Evolutionary conservation across 2,113 vertebrate genomes (phyloP).

Genomic region (Tragelaphus scriptus): DNA sequence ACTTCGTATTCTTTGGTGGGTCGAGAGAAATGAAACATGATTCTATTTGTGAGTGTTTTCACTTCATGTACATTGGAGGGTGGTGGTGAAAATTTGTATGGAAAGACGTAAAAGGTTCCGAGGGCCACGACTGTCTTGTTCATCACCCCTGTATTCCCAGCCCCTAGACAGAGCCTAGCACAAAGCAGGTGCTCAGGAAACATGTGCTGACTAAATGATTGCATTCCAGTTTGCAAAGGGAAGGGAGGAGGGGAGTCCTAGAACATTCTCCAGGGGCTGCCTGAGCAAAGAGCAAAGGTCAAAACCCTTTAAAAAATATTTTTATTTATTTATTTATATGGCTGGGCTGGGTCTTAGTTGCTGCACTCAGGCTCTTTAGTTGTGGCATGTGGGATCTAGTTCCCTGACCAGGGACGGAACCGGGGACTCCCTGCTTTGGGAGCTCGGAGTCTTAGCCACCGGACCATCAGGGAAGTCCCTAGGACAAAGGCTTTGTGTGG

Average conservation of each 20-base stretch:
- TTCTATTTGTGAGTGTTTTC: not conserved
- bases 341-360: not conserved
- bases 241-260: not conserved
- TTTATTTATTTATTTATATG: not conserved
- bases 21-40: not conserved
- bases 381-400: not conserved
- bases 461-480: not conserved
- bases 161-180: not conserved
- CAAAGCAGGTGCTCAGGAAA: slow-evolving; percentile 21
- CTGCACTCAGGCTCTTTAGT: not conserved
- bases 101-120: not conserved
- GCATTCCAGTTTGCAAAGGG: not conserved
- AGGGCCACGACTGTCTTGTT: not conserved
- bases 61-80: not conserved
- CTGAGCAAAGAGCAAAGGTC: not conserved
- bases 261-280: not conserved
- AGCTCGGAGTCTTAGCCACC: not conserved
- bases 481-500: not conserved
- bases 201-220: not conserved
- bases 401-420: not conserved
- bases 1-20: not conserved
- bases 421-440: not conserved
- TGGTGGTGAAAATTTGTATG: not conserved
- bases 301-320: not conserved
- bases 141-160: not conserved